Conservation (phyloP, 1,140 invertebrate species). For the Platyscapa corneri region DNA sequence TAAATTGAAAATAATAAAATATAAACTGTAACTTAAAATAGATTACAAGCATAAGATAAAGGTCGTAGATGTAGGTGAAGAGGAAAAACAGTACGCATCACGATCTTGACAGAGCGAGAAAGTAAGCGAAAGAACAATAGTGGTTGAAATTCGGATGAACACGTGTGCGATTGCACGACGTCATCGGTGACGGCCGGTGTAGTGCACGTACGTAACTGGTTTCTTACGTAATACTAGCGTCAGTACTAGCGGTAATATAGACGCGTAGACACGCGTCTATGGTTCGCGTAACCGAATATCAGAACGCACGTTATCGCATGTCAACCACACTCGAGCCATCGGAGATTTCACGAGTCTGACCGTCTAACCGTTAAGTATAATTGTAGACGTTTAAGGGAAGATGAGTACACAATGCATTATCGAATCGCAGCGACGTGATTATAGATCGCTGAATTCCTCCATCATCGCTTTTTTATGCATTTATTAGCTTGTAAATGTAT, state of each 20-base stretch:
- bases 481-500: too few species aligned
- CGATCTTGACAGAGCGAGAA: background rate
- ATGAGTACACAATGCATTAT: background rate
- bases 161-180: constrained; percentile 6
- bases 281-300: constrained; percentile 54
- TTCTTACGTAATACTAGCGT: background rate
- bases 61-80: background rate
- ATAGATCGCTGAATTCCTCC: background rate
- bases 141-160: constrained; percentile 24
- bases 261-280: too few species aligned
- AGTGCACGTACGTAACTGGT: background rate
- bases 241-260: too few species aligned
- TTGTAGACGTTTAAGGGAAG: background rate
- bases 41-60: too few species aligned
- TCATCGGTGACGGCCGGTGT: background rate
- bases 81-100: too few species aligned
- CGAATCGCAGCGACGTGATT: background rate
- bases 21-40: too few species aligned
- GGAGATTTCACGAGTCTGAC: background rate
- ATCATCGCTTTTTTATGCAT: too few species aligned
- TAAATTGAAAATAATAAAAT: background rate
- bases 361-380: background rate
- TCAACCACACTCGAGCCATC: too few species aligned
- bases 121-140: background rate
- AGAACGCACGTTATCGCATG: constrained; percentile 4